Evolutionary conservation across 2,888 invertebrate genomes (phyloP).

Genomic region (Drosophila yooni): DNA sequence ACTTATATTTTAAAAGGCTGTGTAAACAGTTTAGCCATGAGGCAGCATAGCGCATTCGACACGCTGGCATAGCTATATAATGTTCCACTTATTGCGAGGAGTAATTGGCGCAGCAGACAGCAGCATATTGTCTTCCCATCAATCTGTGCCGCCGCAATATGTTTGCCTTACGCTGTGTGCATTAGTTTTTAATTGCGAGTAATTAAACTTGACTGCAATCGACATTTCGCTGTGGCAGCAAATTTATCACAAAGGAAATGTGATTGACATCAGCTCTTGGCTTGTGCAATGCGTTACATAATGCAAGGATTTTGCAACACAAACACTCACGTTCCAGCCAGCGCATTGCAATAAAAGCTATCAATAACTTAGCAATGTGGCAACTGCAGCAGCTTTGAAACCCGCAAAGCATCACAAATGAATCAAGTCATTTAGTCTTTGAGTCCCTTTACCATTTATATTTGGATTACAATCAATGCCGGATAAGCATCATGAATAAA

Average conservation of each 20-base stretch:
- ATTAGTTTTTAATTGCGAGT: slow-evolving; percentile 75
- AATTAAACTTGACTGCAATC: slow-evolving; percentile 62
- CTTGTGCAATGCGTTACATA: slow-evolving; percentile 67
- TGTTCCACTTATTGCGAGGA: slow-evolving; percentile 48
- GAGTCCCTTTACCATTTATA: slow-evolving; percentile 5
- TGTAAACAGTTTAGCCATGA: slow-evolving; percentile 64
- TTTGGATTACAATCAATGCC: slow-evolving; percentile 40
- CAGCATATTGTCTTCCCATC: slow-evolving; percentile 52
- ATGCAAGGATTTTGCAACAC: slow-evolving; percentile 53
- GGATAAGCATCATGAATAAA: slow-evolving; percentile 18
- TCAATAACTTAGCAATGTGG: slow-evolving; percentile 61
- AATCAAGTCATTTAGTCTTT: slow-evolving; percentile 22
- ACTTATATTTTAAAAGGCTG: slow-evolving; percentile 57
- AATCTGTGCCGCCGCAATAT: slow-evolving; percentile 43
- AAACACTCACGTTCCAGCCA: slow-evolving; percentile 22
- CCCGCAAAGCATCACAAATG: slow-evolving; percentile 25
- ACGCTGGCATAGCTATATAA: slow-evolving; percentile 20
- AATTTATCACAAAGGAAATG: slow-evolving; percentile 71
- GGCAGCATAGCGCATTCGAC: slow-evolving; percentile 47
- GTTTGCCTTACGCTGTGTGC: slow-evolving; percentile 33
- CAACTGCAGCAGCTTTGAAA: slow-evolving; percentile 49
- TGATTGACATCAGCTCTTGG: slow-evolving; percentile 68
- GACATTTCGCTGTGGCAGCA: slow-evolving; percentile 54
- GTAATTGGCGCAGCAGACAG: slow-evolving; percentile 51
- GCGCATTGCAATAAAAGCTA: slow-evolving; percentile 50